A percentile compares a stretch with the other conserved stretches of the same genome.
These are phyloP conservation scores for Lutjanus erythropterus DNA, from an alignment of 2,113 vertebrate species.

Conservation along the genomic window DNA sequence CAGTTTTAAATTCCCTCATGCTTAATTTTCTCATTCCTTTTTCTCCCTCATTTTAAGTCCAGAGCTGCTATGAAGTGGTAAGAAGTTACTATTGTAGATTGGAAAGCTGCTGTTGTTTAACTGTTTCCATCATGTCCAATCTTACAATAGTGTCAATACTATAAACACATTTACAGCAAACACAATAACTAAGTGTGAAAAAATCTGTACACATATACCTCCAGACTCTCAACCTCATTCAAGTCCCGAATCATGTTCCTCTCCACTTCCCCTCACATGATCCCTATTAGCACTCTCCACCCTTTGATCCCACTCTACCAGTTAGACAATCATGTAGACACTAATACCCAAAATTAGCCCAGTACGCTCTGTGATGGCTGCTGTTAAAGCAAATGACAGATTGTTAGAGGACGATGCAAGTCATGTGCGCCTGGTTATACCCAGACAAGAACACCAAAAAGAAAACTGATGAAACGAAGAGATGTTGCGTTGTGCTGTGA, in stretches of 20 bases:
- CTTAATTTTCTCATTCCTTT: not conserved
- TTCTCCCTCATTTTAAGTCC: not conserved
- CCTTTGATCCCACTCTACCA: conserved; percentile 65
- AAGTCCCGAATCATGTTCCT: conserved; percentile 34
- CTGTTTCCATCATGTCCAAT: not conserved
- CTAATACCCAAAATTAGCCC: conserved; percentile 60
- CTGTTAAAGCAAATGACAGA: conserved; percentile 21
- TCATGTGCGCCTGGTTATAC: conserved; percentile 24
- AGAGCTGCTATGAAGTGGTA: not conserved
- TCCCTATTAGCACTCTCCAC: conserved; percentile 53
- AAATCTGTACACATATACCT: conserved; percentile 7
- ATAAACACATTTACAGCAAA: conserved; percentile 12
- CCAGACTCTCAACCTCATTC: conserved; percentile 21
- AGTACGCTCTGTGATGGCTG: not conserved
- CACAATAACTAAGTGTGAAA: conserved; percentile 32
- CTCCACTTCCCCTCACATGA: conserved; percentile 63
- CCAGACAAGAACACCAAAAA: conserved; percentile 3
- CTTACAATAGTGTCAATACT: not conserved
- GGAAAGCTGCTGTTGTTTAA: conserved; percentile 5
- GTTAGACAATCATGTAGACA: conserved; percentile 53
- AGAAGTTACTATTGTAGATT: not conserved
- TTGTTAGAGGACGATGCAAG: conserved; percentile 10
- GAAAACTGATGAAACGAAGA: not conserved
- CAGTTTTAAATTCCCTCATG: not conserved
- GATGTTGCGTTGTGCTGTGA: not conserved